Evolutionary conservation across 2,113 vertebrate species (phyloP), one percentile per base, ranked within the genome.

Genomic region (Dryoscopus gambensis): DNA sequence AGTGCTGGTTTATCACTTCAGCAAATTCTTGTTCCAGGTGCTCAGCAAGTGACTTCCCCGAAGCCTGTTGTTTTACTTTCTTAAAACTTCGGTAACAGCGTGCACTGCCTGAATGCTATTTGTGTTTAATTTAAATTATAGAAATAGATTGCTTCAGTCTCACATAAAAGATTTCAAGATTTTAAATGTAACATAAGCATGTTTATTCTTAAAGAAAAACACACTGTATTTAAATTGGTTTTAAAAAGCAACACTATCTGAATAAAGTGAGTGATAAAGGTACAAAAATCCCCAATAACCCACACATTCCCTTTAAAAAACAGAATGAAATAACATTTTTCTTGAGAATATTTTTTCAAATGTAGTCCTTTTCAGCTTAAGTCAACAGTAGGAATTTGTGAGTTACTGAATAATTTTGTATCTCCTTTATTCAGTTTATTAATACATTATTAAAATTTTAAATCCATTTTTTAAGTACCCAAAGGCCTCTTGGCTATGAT

Each of bases 1-100:
- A 92, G 77, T 78, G 87, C 64, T 95, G 95, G 77, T 96, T 95
- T 94, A 95, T 95, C 95, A 89, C 95, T 96, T 96, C 73, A 82
- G 91, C 27, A 74, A 70, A 90, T 91, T 95, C 80, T 89, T 86
- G 86, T 90, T 84, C 94, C 96, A 97, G 96, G 94, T 96, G 95
- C 84, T 92, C 82, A 68, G 80, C 77, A 73, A 97, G 91, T 87
- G 65, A 91, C 87, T 97, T 97, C 96, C 94, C 84, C 6, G 4
- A 95, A 94, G 81, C 53, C 64, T 75, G 73, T 87, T 85, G 65
- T 62, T 96, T 94, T 88, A 70, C 76, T 69, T 73, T 88, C 92
- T 84, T 77, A 84, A 86, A 83, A 83, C 79, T 52, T 95, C 68
- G 78, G 14, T 59, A 74, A 63, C 79, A 89, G 68, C 30, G 3